These are phyloP conservation scores for Xerus rutilus DNA, from an alignment of 2,797 vertebrate species.

Conservation along the genomic window DNA sequence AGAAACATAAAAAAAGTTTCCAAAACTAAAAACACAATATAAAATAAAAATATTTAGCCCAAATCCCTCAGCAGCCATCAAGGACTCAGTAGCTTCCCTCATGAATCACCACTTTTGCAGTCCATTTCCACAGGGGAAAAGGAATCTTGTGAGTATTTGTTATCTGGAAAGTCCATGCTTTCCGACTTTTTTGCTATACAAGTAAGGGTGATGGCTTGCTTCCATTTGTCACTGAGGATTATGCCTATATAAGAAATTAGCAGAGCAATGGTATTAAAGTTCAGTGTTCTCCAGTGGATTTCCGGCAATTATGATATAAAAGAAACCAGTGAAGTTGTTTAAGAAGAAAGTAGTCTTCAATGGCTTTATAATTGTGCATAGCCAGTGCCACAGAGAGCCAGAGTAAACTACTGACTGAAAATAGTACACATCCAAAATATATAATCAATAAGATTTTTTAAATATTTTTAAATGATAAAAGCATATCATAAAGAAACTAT, in stretches of 20 bases:
- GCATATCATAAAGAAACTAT: not conserved
- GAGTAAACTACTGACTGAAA: not conserved
- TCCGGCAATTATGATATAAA: conserved; percentile 90
- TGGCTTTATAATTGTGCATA: conserved; percentile 89
- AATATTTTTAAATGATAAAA: not conserved
- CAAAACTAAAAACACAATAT: not conserved
- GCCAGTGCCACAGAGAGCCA: not conserved
- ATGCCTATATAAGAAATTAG: conserved; percentile 90
- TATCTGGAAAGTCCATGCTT: conserved; percentile 62
- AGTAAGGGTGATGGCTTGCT: conserved; percentile 80
- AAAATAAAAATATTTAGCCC: too few relatives aligned
- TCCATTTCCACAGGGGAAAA: conserved; percentile 90
- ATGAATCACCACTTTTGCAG: too few relatives aligned
- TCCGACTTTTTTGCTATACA: conserved; percentile 89
- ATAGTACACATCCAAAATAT: not conserved
- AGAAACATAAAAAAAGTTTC: not conserved
- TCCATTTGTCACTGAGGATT: conserved; percentile 89
- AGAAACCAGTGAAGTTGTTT: conserved; percentile 90
- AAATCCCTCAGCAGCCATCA: too few relatives aligned
- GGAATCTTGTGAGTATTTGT: conserved; percentile 90
- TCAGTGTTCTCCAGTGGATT: conserved; percentile 89
- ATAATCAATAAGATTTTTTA: not conserved
- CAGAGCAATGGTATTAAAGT: conserved; percentile 89
- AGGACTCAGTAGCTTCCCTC: not conserved
- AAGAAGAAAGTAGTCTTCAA: conserved; percentile 78